Conservation (phyloP, 2,797 vertebrate species). For the Decapterus maruadsi region DNA sequence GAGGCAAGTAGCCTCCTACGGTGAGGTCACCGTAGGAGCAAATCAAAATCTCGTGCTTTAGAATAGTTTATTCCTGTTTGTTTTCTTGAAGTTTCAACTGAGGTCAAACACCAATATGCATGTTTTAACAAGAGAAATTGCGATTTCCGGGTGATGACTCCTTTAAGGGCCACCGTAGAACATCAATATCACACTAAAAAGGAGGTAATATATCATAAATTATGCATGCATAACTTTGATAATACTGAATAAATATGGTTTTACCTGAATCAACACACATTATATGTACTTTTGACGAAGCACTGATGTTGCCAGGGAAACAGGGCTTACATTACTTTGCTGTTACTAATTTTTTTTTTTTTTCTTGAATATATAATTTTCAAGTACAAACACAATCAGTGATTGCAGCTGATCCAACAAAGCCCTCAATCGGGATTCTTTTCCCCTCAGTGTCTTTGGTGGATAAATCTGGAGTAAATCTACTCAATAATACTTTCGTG, state of each 20-base stretch:
- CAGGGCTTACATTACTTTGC: conserved; percentile 20
- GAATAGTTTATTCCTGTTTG: too few relatives aligned
- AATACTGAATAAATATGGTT: conserved; percentile 10
- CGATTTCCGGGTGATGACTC: too few relatives aligned
- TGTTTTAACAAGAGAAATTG: too few relatives aligned
- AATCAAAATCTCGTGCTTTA: too few relatives aligned
- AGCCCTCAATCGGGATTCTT: conserved; percentile 44
- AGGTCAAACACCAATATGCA: too few relatives aligned
- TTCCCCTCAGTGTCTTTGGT: conserved; percentile 45
- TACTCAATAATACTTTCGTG: conserved; percentile 53
- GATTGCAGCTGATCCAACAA: conserved; percentile 64
- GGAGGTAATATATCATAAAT: background rate
- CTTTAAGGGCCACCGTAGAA: too few relatives aligned
- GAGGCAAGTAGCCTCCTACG: too few relatives aligned
- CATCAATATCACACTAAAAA: conserved; percentile 1
- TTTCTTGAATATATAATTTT: conserved; percentile 41
- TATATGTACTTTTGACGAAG: conserved; percentile 9
- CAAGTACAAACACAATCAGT: conserved; percentile 51
- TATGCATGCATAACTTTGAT: conserved; percentile 11
- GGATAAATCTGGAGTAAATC: conserved; percentile 58
- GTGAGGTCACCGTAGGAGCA: too few relatives aligned
- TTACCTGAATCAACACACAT: conserved; percentile 4
- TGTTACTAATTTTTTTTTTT: conserved; percentile 29
- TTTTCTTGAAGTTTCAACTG: too few relatives aligned
- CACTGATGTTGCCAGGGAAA: conserved; percentile 26